Conservation (phyloP, 2,113 vertebrate species). For the Cynoglossus semilaevis region DNA sequence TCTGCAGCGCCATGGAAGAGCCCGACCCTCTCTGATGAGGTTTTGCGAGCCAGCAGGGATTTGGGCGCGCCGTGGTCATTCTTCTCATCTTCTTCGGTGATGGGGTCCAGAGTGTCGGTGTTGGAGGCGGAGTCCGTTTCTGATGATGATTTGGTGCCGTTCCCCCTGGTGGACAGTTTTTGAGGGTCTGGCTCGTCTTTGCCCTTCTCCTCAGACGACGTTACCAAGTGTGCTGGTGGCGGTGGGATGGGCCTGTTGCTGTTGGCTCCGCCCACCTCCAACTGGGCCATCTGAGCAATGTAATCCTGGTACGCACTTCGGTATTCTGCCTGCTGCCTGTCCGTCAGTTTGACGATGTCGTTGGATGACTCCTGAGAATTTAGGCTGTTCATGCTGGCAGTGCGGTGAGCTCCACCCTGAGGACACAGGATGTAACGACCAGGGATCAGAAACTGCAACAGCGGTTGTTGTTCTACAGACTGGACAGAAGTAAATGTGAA, state of each 20-base stretch:
- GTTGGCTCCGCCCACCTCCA: slow-evolving; percentile 78
- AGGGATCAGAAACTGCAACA: too few relatives aligned
- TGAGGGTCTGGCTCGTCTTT: slow-evolving; percentile 88
- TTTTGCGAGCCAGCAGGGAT: slow-evolving; percentile 80
- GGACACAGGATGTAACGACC: not conserved
- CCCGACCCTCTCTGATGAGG: slow-evolving; percentile 79
- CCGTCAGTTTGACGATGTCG: slow-evolving; percentile 91
- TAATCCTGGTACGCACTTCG: slow-evolving; percentile 94
- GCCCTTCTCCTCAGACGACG: slow-evolving; percentile 80
- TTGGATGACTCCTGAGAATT: slow-evolving; percentile 97
- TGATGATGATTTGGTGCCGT: slow-evolving; percentile 55
- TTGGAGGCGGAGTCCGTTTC: slow-evolving; percentile 83
- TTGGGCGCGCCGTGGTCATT: slow-evolving; percentile 86
- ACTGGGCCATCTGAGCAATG: slow-evolving; percentile 92
- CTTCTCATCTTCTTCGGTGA: slow-evolving; percentile 95
- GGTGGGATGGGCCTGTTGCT: slow-evolving; percentile 80
- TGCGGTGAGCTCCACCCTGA: slow-evolving; percentile 86
- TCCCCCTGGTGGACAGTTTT: slow-evolving; percentile 83
- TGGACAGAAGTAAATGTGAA: too few relatives aligned
- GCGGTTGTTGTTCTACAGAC: too few relatives aligned
- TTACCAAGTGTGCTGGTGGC: slow-evolving; percentile 80
- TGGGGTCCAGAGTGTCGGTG: slow-evolving; percentile 87
- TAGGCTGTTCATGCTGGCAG: slow-evolving; percentile 91
- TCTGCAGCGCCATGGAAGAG: slow-evolving; percentile 90
- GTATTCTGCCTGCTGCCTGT: slow-evolving; percentile 96